phyloP scores from a whole-genome alignment of 2,797 vertebrate genomes.

The Echiichthys vipera region DNA sequence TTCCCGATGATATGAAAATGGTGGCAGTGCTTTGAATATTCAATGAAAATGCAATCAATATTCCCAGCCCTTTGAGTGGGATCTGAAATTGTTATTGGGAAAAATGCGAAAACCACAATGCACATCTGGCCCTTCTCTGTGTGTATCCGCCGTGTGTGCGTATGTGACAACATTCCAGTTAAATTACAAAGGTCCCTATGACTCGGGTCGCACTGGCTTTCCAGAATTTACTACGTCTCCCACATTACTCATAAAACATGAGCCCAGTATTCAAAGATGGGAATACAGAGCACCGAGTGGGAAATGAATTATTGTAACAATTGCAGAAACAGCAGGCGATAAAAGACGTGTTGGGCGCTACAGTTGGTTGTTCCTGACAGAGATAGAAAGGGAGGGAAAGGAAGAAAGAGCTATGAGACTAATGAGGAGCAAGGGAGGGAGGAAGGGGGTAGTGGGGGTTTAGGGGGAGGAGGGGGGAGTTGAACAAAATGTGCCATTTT shows the following conservation, averaged over 20 bases:
- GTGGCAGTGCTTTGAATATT: conserved; percentile 58
- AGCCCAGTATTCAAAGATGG: conserved; percentile 76
- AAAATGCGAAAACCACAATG: conserved; percentile 67
- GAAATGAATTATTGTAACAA: conserved; percentile 78
- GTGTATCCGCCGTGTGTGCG: conserved; percentile 23
- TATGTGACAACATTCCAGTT: conserved; percentile 71
- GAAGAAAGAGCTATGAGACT: conserved; percentile 73
- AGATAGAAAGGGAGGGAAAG: conserved; percentile 69
- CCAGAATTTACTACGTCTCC: conserved; percentile 73
- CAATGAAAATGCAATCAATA: conserved; percentile 70
- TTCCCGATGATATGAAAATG: conserved; percentile 58
- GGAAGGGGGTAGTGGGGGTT: conserved; percentile 63
- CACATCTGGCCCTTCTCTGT: conserved; percentile 69
- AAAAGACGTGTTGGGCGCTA: conserved; percentile 66
- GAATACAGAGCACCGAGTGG: conserved; percentile 65
- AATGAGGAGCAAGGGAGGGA: conserved; percentile 72
- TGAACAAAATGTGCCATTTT: conserved; percentile 79
- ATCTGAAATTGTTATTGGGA: conserved; percentile 57
- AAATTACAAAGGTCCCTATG: conserved; percentile 73
- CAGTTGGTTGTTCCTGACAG: conserved; percentile 71
- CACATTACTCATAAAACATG: conserved; percentile 76
- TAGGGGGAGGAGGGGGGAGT: conserved; percentile 46
- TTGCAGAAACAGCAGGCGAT: conserved; percentile 76
- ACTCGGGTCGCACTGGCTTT: conserved; percentile 62
- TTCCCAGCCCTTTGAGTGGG: conserved; percentile 37